Evolutionary conservation across 1,140 invertebrate genomes (phyloP), one percentile per base, ranked within the genome.

Genomic region (Papilio dardanus): DNA sequence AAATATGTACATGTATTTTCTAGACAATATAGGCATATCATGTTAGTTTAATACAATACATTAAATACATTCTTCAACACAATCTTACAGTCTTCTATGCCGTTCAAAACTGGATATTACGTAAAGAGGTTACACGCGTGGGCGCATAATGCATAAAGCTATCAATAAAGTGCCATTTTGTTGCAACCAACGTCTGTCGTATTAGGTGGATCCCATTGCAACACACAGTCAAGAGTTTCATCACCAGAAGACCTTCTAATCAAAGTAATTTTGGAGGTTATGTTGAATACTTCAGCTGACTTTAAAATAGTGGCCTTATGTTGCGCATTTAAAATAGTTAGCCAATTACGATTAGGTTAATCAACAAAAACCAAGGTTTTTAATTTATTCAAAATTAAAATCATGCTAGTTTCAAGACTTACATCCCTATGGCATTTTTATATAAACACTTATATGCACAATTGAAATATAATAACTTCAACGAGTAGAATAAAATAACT

Each of bases 111-210:
- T 69, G 10, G 10, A 40, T 24, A 69, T 77, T 77, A 68, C 73
- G 76, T 40, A 77, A 77, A 65, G 62, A 67, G 76, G 74, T 71
- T 77, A 40, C 73, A 77, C 76, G 76, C 76, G 58, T 77, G 67
- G 73, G 42, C 71, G 76, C 19, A 74, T 40, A 46, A 50, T 40
- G 21, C 33, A 35, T 33, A 68, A 16, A 69, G 37, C 24, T 77
- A 74, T 75, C 68, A 77, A 77, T 65, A 54, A 14, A 54, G 42
- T 33, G 19, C 19, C 50, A 74, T 74, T 71, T 68, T 68, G 66
- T 37, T 68, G 66, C 31, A 68, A 68, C n/a, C 35, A 35, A 68
- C 66, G 24, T 68, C 19, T 68, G 35, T 37, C 66, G 35, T 68
- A 35, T 66, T 66, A 33, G 30, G 16, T 31, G 30, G 10, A 40